A percentile compares a stretch with the other conserved stretches of the same genome.
phyloP scores from a whole-genome alignment of 2,888 invertebrate genomes.

The Chromoteleia sp. region DNA sequence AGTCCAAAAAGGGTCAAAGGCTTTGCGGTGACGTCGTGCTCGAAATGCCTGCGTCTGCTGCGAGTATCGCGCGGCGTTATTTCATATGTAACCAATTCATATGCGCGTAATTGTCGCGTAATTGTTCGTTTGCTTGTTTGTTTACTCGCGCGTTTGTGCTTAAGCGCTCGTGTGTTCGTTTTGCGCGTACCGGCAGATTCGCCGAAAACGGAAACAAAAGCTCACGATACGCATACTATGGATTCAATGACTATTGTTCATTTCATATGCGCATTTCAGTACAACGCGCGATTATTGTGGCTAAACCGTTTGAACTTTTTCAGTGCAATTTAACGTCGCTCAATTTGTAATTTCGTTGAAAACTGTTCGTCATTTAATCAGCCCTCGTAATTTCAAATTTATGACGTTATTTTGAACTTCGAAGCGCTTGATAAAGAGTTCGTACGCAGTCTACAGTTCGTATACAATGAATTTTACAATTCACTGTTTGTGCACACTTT shows the following conservation, averaged over 20 bases:
- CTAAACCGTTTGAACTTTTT: constrained; percentile 24
- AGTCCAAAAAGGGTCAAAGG: constrained; percentile 67
- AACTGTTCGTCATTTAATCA: not conserved
- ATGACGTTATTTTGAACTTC: not conserved
- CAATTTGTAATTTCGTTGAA: constrained; percentile 11
- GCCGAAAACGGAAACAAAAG: constrained; percentile 51
- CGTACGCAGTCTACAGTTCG: too few relatives aligned
- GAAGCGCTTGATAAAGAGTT: too few relatives aligned
- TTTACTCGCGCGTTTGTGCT: constrained; percentile 4
- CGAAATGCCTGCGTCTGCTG: constrained; percentile 60
- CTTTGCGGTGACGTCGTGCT: constrained; percentile 56
- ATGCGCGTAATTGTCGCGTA: constrained; percentile 11
- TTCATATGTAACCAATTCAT: constrained; percentile 47
- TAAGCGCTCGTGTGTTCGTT: not conserved
- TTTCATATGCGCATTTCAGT: too few relatives aligned
- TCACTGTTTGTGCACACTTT: too few relatives aligned
- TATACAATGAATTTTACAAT: too few relatives aligned
- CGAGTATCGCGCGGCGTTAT: constrained; percentile 42
- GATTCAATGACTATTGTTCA: constrained; percentile 47
- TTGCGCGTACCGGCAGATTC: constrained; percentile 7
- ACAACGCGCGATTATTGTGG: constrained; percentile 37
- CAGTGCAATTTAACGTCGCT: constrained; percentile 30
- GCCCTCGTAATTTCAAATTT: not conserved
- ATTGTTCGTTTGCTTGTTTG: too few relatives aligned
- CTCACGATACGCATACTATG: constrained; percentile 32